phyloP scores from a whole-genome alignment of 2,113 vertebrate species.

The Gobio gobio region DNA sequence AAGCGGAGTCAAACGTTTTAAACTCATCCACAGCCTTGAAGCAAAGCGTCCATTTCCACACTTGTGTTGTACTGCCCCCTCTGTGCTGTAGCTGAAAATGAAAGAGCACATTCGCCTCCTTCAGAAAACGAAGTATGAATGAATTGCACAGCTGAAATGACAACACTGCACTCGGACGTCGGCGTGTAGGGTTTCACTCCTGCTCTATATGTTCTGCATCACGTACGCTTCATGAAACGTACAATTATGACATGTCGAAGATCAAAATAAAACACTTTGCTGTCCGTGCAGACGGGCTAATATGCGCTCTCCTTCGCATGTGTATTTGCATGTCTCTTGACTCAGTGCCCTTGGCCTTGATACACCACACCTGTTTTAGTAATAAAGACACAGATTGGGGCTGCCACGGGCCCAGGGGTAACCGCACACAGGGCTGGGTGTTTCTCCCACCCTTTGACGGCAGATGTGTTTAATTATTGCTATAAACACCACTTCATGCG shows the following conservation, averaged over 20 bases:
- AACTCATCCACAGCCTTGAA: background rate
- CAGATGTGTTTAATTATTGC: slow-evolving; percentile 78
- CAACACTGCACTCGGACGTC: background rate
- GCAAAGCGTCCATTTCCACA: background rate
- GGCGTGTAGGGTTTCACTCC: slow-evolving; percentile 35
- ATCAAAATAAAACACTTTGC: slow-evolving; percentile 33
- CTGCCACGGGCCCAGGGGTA: slow-evolving; percentile 51
- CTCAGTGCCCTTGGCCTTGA: slow-evolving; percentile 45
- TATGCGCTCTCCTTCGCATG: background rate
- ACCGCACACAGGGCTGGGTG: slow-evolving; percentile 51
- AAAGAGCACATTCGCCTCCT: slow-evolving; percentile 9
- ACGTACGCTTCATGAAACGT: slow-evolving; percentile 1
- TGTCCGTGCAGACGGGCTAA: background rate
- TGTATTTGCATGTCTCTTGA: slow-evolving; percentile 46
- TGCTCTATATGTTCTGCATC: background rate
- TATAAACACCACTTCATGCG: slow-evolving; percentile 64
- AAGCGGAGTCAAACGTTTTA: background rate
- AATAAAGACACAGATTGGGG: slow-evolving; percentile 32
- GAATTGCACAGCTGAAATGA: slow-evolving; percentile 56
- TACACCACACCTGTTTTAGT: slow-evolving; percentile 68
- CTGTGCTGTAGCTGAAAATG: slow-evolving; percentile 51
- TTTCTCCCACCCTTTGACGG: slow-evolving; percentile 57
- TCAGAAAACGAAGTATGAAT: slow-evolving; percentile 38
- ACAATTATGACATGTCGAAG: slow-evolving; percentile 30
- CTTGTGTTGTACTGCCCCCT: slow-evolving; percentile 52